These are phyloP conservation scores for Platerodrilus igneus DNA, from an alignment of 2,888 invertebrate species.

Conservation along the genomic window DNA sequence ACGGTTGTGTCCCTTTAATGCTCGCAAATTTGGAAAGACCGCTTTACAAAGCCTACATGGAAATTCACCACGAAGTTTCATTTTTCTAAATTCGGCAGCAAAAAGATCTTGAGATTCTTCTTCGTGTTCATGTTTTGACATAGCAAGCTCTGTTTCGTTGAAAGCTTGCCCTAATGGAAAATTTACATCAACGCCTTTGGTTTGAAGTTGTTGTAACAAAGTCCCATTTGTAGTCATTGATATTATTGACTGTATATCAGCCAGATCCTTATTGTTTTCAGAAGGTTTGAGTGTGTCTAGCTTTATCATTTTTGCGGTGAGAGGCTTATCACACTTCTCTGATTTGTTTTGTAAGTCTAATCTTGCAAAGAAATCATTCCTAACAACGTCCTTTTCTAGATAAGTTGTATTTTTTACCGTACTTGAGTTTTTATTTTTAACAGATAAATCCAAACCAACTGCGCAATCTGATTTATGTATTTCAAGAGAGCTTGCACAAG, in stretches of 20 bases:
- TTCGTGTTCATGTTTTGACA: constrained; percentile 30
- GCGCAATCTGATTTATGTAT: constrained; percentile 59
- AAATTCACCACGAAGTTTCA: constrained; percentile 86
- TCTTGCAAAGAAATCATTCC: constrained; percentile 78
- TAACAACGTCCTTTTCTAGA: constrained; percentile 57
- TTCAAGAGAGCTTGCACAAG: constrained; percentile 62
- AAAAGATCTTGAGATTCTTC: constrained; percentile 81
- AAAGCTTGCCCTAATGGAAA: constrained; percentile 16
- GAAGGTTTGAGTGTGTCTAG: constrained; percentile 30
- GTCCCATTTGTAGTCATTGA: constrained; percentile 69
- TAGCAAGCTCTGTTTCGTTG: constrained; percentile 27
- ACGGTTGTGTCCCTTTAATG: constrained; percentile 86
- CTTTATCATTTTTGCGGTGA: constrained; percentile 29
- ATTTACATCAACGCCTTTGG: constrained; percentile 47
- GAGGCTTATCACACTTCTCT: constrained; percentile 27
- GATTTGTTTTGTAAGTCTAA: constrained; percentile 71
- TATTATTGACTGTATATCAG: constrained; percentile 80
- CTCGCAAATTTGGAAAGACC: constrained; percentile 82
- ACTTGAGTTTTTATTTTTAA: constrained; percentile 34
- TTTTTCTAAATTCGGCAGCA: constrained; percentile 79
- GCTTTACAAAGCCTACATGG: constrained; percentile 86
- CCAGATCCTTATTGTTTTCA: constrained; percentile 68
- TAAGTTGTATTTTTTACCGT: constrained; percentile 32
- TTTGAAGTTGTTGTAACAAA: constrained; percentile 60
- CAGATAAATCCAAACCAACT: constrained; percentile 41